These are phyloP conservation scores for Podabrus alpinus DNA, from an alignment of 2,888 invertebrate species.

Conservation along the genomic window DNA sequence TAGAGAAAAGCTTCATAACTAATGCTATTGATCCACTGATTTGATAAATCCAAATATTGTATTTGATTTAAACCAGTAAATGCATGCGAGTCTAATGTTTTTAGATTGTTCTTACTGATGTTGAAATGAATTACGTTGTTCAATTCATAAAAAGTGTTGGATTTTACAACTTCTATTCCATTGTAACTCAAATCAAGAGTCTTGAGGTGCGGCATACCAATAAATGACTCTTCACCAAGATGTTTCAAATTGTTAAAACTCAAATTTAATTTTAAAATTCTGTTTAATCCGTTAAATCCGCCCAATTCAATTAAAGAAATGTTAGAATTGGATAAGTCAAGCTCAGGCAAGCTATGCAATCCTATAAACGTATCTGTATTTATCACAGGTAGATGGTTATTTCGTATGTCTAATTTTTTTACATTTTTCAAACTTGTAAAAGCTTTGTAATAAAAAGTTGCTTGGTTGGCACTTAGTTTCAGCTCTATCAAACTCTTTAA, in stretches of 20 bases:
- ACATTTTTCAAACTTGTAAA: not conserved
- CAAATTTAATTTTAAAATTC: conserved; percentile 37
- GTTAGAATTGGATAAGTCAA: not conserved
- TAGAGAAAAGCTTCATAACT: conserved; percentile 41
- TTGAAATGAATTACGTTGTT: not conserved
- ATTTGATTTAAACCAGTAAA: conserved; percentile 50
- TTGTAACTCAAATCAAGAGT: not conserved
- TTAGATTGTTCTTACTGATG: conserved; percentile 33
- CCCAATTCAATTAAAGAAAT: not conserved
- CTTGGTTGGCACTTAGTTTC: conserved; percentile 20
- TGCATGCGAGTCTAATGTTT: conserved; percentile 46
- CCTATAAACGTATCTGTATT: not conserved
- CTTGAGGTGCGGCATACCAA: not conserved
- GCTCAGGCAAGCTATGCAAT: not conserved
- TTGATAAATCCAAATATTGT: conserved; percentile 45
- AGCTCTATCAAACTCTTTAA: conserved; percentile 26
- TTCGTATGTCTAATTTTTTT: not conserved
- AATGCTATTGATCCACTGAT: conserved; percentile 43
- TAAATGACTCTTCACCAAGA: not conserved
- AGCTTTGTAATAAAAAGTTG: not conserved
- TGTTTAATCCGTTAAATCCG: not conserved
- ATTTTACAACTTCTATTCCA: not conserved
- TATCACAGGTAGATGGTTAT: not conserved
- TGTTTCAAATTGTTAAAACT: conserved; percentile 27
- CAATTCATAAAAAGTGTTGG: not conserved